phyloP scores from a whole-genome alignment of 2,113 vertebrate species.

The Pterophyllum scalare region DNA sequence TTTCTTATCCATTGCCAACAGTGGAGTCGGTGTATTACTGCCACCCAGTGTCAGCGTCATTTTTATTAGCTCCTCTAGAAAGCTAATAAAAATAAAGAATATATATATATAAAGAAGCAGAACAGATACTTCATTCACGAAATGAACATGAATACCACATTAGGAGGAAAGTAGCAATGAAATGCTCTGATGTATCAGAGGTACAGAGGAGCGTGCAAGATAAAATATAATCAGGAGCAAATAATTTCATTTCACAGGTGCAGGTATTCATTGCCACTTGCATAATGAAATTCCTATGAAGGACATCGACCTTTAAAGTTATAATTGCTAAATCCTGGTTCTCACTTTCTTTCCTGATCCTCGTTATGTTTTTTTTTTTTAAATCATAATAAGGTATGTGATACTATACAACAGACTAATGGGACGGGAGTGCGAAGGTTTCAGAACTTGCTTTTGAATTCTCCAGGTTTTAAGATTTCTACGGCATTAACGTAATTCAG shows the following conservation, averaged over 20 bases:
- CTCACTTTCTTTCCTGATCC: background rate
- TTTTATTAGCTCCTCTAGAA: background rate
- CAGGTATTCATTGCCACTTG: background rate
- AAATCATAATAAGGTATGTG: background rate
- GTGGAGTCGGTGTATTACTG: background rate
- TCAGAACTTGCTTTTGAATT: background rate
- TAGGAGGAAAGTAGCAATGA: slow-evolving; percentile 15
- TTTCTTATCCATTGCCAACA: background rate
- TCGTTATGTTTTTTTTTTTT: background rate
- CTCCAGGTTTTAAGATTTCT: background rate
- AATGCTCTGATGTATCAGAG: slow-evolving; percentile 5
- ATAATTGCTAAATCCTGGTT: slow-evolving; percentile 2
- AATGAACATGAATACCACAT: slow-evolving; percentile 42
- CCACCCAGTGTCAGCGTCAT: background rate
- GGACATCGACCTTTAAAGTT: slow-evolving; percentile 1
- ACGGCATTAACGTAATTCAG: no score
- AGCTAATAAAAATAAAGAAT: background rate
- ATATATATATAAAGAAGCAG: background rate
- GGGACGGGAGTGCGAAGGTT: background rate
- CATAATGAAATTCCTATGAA: background rate
- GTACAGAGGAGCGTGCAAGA: background rate
- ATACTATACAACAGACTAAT: background rate
- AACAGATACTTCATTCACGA: slow-evolving; percentile 24
- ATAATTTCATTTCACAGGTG: slow-evolving; percentile 4
- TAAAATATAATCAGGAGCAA: background rate